These are phyloP conservation scores for Antitype chi DNA, from an alignment of 2,888 invertebrate species.

Conservation along the genomic window DNA sequence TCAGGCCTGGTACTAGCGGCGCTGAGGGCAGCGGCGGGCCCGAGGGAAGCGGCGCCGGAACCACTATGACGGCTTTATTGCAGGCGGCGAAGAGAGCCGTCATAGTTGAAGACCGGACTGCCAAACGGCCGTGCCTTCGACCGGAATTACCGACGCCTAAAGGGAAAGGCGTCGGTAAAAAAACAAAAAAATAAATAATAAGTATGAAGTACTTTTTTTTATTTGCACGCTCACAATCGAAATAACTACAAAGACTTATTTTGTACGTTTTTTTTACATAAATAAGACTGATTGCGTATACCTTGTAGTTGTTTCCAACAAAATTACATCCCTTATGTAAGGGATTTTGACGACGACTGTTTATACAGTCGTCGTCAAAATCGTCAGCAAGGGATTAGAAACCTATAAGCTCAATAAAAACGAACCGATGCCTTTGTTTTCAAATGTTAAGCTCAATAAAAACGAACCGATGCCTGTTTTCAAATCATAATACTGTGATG, in stretches of 20 bases:
- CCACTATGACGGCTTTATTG: background rate
- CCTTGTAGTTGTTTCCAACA: no score
- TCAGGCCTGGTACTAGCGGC: no score
- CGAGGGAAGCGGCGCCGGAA: no score
- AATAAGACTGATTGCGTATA: no score
- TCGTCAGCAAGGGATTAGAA: no score
- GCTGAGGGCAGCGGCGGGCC: no score
- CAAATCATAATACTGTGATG: no score
- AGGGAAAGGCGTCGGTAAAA: slow-evolving; percentile 1
- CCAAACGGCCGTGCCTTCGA: background rate
- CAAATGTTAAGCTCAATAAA: background rate
- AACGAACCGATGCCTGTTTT: background rate
- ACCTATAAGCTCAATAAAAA: background rate
- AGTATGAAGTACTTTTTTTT: background rate
- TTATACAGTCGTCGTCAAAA: no score
- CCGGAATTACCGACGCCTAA: background rate
- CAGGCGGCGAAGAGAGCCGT: background rate
- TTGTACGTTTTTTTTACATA: no score
- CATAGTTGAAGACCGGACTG: background rate
- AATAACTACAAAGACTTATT: no score
- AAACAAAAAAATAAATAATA: background rate
- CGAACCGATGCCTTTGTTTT: background rate
- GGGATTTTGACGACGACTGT: no score
- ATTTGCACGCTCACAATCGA: background rate
- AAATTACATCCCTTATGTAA: no score